These are phyloP conservation scores for Corydoras sp. DNA, from an alignment of 2,113 vertebrate species.

Conservation along the genomic window DNA sequence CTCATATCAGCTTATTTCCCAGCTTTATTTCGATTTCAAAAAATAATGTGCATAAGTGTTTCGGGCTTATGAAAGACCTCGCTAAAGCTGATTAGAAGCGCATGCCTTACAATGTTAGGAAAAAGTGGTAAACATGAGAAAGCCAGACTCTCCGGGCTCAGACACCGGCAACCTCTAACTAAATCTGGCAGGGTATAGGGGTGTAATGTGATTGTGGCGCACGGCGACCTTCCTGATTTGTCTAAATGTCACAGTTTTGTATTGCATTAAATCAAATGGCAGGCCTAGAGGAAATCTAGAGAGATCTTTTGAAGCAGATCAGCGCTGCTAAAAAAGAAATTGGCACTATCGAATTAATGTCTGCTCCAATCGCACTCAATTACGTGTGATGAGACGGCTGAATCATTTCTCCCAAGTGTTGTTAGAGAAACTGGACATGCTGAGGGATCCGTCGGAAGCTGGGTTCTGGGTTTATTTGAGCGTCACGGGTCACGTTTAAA, in stretches of 20 bases:
- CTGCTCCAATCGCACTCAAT: neutral
- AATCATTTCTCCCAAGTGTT: neutral
- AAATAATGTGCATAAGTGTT: no score
- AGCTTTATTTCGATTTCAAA: no score
- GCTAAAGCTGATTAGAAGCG: no score
- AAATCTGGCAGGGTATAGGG: constrained; percentile 6
- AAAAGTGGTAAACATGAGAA: no score
- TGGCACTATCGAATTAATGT: neutral
- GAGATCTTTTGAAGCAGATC: neutral
- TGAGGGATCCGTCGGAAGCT: constrained; percentile 5
- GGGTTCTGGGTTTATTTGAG: constrained; percentile 23
- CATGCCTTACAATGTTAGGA: no score
- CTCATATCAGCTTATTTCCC: no score
- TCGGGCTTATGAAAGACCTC: no score
- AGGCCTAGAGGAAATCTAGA: constrained; percentile 7
- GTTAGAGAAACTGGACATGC: constrained; percentile 14
- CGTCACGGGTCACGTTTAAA: neutral
- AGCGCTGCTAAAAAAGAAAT: neutral
- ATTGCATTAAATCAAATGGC: constrained; percentile 30
- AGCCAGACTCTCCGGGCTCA: no score
- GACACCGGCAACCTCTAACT: neutral
- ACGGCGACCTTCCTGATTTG: constrained; percentile 5
- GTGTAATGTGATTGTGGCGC: neutral
- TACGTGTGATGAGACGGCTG: neutral
- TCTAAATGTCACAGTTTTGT: constrained; percentile 30